Conservation (phyloP, 2,888 invertebrate genomes). For the Himalopsyche kuldschensis region DNA sequence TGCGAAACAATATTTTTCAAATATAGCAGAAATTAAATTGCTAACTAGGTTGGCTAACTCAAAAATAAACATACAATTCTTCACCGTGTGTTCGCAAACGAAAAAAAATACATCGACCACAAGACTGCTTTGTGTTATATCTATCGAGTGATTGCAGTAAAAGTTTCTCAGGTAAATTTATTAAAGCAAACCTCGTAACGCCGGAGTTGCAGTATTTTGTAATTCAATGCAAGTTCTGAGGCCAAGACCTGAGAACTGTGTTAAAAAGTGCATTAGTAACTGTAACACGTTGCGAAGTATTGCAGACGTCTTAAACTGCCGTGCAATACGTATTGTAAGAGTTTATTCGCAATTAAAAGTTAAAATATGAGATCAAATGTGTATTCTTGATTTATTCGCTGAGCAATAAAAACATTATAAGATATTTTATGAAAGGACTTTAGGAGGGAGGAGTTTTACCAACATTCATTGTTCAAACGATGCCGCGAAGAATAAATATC, state of each 20-base stretch:
- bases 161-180: background rate
- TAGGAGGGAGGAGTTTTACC: too few species aligned
- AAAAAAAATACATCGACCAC: background rate
- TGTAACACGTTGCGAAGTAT: background rate
- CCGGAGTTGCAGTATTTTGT: background rate
- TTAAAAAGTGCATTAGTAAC: background rate
- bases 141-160: background rate
- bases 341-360: too few species aligned
- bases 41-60: background rate
- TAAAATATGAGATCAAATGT: too few species aligned
- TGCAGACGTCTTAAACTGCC: background rate
- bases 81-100: background rate
- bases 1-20: too few species aligned
- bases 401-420: too few species aligned
- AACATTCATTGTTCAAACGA: too few species aligned
- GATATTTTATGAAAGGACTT: too few species aligned
- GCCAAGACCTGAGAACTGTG: background rate
- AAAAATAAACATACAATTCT: background rate
- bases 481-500: too few species aligned
- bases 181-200: background rate
- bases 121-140: background rate
- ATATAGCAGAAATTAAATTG: too few species aligned
- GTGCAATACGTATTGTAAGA: background rate
- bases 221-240: background rate
- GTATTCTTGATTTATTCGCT: too few species aligned